Percentiles rank a stretch among this genome's conserved stretches.
Conservation (phyloP, 2,113 vertebrate species). For the Carettochelys insculpta region DNA sequence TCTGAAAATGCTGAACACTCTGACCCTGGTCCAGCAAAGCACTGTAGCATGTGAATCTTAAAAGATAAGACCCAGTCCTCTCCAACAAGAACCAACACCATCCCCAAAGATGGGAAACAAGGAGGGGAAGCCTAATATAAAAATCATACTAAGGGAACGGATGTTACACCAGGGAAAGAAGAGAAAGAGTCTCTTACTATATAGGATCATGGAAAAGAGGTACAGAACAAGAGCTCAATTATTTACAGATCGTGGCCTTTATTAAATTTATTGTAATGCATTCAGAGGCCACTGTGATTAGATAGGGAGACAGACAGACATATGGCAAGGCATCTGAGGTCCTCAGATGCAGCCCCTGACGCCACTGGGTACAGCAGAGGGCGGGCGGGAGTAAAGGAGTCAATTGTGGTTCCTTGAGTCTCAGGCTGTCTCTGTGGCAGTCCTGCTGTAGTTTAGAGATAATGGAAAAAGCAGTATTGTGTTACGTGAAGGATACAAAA, state of each 20-base stretch:
- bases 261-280: constrained; percentile 40
- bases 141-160: constrained; percentile 43
- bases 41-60: neutral
- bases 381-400: neutral
- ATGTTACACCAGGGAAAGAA: constrained; percentile 45
- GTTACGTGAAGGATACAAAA: constrained; percentile 27
- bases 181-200: constrained; percentile 66
- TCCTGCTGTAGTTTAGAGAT: constrained; percentile 42
- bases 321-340: neutral
- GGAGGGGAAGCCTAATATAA: constrained; percentile 47
- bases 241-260: constrained; percentile 47
- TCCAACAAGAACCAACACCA: constrained; percentile 51
- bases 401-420: neutral
- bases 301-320: neutral
- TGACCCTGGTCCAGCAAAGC: neutral
- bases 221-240: neutral
- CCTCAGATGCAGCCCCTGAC: neutral
- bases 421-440: neutral
- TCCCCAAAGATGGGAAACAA: constrained; percentile 45
- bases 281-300: constrained; percentile 50
- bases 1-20: neutral
- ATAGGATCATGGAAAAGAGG: constrained; percentile 17
- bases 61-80: neutral
- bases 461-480: neutral
- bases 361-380: neutral